Conservation (phyloP, 2,113 vertebrate species). For the Oenanthe melanoleuca region DNA sequence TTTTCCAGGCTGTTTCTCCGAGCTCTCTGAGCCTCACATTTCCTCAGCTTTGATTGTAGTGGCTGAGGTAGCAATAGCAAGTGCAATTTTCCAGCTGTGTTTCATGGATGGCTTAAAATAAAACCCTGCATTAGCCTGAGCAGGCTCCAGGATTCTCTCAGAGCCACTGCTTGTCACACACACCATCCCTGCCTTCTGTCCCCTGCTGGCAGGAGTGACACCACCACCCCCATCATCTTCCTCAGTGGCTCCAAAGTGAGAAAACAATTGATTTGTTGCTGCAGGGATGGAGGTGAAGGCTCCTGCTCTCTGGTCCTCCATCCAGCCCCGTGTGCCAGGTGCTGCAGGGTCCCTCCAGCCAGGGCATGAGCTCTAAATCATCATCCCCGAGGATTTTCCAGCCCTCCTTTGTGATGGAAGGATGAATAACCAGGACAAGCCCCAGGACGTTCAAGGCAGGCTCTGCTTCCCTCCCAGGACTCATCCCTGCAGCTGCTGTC, state of each 20-base stretch:
- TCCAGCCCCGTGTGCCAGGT: background rate
- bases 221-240: background rate
- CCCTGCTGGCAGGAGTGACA: background rate
- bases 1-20: background rate
- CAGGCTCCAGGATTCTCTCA: background rate
- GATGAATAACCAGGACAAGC: background rate
- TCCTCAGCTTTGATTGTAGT: conserved; percentile 22
- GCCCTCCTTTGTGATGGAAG: background rate
- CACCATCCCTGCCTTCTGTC: background rate
- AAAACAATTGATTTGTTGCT: background rate
- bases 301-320: background rate
- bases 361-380: background rate
- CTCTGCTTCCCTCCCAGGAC: background rate
- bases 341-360: background rate
- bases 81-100: background rate
- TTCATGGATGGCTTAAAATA: background rate
- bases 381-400: background rate
- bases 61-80: conserved; percentile 43
- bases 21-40: background rate
- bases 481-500: background rate
- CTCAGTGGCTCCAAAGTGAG: background rate
- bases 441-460: background rate
- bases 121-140: background rate
- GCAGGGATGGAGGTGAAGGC: background rate
- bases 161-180: background rate